A percentile compares a stretch with the other conserved stretches of the same genome.
Conservation (phyloP, 2,113 vertebrate genomes). For the Tragelaphus imberbis region DNA sequence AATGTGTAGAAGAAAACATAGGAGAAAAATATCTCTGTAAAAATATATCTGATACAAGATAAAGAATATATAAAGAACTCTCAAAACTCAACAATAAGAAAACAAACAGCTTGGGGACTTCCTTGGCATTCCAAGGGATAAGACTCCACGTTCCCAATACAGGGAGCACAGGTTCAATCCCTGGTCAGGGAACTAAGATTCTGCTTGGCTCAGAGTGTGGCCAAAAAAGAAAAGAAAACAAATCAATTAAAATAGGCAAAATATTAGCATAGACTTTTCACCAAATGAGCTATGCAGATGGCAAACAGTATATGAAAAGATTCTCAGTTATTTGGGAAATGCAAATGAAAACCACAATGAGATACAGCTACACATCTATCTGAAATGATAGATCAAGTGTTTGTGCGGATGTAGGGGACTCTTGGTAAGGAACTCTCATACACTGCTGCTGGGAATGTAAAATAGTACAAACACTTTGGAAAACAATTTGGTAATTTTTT, state of each 20-base stretch:
- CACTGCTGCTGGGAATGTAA: neutral
- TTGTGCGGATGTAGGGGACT: neutral
- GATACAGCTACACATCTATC: too few species aligned
- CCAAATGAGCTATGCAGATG: neutral
- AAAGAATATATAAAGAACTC: neutral
- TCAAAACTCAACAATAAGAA: neutral
- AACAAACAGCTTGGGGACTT: neutral
- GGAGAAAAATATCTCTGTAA: neutral
- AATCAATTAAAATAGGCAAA: neutral
- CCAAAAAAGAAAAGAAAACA: neutral
- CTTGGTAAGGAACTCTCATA: neutral
- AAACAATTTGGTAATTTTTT: neutral
- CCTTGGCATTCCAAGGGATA: neutral
- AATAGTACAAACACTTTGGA: neutral
- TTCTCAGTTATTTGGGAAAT: neutral
- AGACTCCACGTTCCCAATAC: neutral
- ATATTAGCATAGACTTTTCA: neutral
- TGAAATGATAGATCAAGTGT: neutral
- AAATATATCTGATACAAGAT: neutral
- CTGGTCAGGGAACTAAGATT: neutral
- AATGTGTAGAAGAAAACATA: neutral
- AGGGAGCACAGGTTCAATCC: neutral
- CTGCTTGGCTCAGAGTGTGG: neutral
- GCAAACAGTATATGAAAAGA: neutral
- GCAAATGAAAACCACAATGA: neutral